phyloP scores from a whole-genome alignment of 2,797 vertebrate genomes.

The Mus spretus region DNA sequence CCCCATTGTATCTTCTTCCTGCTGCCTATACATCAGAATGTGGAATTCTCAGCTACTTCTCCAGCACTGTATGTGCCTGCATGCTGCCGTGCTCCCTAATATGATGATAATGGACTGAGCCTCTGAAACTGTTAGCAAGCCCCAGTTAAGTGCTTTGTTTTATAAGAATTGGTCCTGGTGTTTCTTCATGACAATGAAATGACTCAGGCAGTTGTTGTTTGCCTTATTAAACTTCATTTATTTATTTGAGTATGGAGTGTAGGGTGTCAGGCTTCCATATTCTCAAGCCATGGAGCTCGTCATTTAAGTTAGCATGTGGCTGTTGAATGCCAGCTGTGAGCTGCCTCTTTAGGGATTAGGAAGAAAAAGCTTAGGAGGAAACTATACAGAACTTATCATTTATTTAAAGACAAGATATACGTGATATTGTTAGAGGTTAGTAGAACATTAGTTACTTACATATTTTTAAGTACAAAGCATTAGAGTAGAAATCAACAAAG shows the following conservation, averaged over 20 bases:
- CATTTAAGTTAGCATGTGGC: conserved; percentile 52
- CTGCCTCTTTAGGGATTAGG: not conserved
- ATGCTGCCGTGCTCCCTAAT: no score
- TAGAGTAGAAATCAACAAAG: not conserved
- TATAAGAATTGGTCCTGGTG: not conserved
- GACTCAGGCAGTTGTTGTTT: not conserved
- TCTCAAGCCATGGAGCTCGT: conserved; percentile 14
- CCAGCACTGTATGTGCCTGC: not conserved
- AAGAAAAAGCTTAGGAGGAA: not conserved
- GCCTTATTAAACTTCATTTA: not conserved
- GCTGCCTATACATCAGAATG: not conserved
- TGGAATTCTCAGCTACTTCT: not conserved
- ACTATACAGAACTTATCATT: conserved; percentile 36
- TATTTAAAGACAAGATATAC: conserved; percentile 8
- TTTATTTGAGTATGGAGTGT: conserved; percentile 47
- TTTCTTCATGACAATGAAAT: not conserved
- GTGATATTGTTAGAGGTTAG: not conserved
- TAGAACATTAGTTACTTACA: not conserved
- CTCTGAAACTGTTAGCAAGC: not conserved
- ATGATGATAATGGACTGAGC: not conserved
- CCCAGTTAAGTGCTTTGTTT: not conserved
- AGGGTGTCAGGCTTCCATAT: conserved; percentile 31
- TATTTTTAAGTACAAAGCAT: conserved; percentile 21
- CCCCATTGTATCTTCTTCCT: not conserved
- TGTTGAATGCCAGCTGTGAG: not conserved